Conservation (phyloP, 2,113 vertebrate genomes). For the Stigmatopora argus region DNA sequence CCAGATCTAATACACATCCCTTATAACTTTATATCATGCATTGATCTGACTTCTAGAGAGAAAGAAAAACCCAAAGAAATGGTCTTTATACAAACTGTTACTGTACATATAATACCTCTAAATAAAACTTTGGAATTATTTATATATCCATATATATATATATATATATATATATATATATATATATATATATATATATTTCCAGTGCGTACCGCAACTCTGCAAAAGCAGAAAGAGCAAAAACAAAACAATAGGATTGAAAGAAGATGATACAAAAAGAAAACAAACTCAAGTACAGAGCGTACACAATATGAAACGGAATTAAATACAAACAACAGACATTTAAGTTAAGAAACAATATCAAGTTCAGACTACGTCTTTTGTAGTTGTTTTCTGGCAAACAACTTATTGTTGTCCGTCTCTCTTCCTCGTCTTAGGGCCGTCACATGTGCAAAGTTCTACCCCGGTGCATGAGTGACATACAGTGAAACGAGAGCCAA, state of each 20-base stretch:
- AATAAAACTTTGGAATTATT: conserved; percentile 37
- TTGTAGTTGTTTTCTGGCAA: conserved; percentile 42
- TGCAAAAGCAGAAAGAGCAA: conserved; percentile 28
- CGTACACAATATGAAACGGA: conserved; percentile 34
- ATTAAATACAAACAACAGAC: conserved; percentile 45
- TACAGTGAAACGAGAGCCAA: conserved; percentile 35
- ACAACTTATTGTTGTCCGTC: conserved; percentile 27
- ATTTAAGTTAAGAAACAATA: conserved; percentile 54
- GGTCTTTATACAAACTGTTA: conserved; percentile 65
- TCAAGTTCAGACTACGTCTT: conserved; percentile 36
- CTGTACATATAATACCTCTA: conserved; percentile 50
- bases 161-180: too few relatives aligned
- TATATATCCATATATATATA: too few relatives aligned
- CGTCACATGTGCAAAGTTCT: conserved; percentile 48
- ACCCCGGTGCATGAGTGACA: conserved; percentile 45
- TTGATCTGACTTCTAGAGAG: conserved; percentile 57
- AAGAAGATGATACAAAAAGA: conserved; percentile 26
- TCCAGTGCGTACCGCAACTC: conserved; percentile 25
- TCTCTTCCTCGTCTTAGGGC: conserved; percentile 42
- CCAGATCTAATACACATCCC: conserved; percentile 45
- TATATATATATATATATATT: too few relatives aligned
- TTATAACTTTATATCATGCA: conserved; percentile 45
- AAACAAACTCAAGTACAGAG: conserved; percentile 30
- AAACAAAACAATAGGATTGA: conserved; percentile 44
- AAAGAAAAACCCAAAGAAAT: conserved; percentile 40